Base-by-base conservation (phyloP, 2,888 invertebrate genomes). In the Oscheius sp. region DNA sequence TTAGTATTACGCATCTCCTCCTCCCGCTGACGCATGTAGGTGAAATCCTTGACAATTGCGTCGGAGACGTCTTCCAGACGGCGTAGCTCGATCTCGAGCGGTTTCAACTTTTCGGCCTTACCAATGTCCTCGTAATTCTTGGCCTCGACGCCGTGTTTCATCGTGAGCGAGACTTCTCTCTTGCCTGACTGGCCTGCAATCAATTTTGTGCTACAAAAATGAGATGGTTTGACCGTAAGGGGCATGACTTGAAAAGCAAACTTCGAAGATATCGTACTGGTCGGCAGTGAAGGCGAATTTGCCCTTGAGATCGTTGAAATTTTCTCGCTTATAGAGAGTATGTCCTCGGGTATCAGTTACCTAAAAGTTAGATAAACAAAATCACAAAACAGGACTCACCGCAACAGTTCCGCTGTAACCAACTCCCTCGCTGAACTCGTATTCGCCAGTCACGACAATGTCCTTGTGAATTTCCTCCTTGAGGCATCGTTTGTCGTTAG, bases 1-100 rank as follows among this genome's bases (percentile, higher is more conserved):
- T 99, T 99, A 59, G 99, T 99, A 89, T 96, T 95, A 87, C 98
- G 93, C 98, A 99, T 98, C 91, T 98, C 95, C 89, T 97, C 96
- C 90, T 99, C 98, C 68, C 96, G 92, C 89, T 95, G 94, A 81
- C 96, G 93, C 98, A 99, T 99, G 84, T 95, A 92, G 0, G 94
- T 94, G 91, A 99, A 99, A 90, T 98, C 98, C 84, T 95, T 93
- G 1, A 99, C 97, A 86, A 99, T 97, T 58, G 95, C 94, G 90
- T 96, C 95, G 0, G 97, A 96, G 59, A 99, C 92, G 91, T 98
- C 98, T 91, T 99, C 99, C 86, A 99, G 90, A 84, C 94, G 93
- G 90, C 96, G 95, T 79, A 99, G 91, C 90, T 98, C 97, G 21
- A 96, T 93, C 79, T 99, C 99, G 89, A 99, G 93, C 0, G 99